Conservation (phyloP, 2,888 invertebrate genomes). For the Villa cingulata region DNA sequence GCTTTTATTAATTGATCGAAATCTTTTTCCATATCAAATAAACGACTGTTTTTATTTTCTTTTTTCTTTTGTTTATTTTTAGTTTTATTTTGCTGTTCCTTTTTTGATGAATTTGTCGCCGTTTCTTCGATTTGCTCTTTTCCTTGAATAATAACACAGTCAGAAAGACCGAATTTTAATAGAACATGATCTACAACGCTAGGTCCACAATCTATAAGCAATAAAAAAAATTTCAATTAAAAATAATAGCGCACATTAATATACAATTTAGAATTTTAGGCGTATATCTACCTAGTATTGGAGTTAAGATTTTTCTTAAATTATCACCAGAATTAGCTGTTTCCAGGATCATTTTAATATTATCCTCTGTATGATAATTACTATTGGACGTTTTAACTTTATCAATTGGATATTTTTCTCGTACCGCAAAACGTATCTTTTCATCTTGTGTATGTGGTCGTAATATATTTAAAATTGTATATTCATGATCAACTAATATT, state of each 20-base stretch:
- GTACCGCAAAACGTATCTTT: conserved; percentile 76
- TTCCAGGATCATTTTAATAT: conserved; percentile 44
- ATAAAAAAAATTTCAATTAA: conserved; percentile 11
- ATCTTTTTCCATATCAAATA: conserved; percentile 48
- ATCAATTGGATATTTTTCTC: conserved; percentile 78
- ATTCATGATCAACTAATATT: conserved; percentile 79
- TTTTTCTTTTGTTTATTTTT: conserved; percentile 5
- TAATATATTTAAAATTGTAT: conserved; percentile 83
- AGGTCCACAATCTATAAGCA: conserved; percentile 81
- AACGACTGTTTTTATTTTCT: conserved; percentile 11
- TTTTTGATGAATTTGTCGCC: neutral
- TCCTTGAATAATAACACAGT: conserved; percentile 39
- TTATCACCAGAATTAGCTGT: conserved; percentile 58
- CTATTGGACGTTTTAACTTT: conserved; percentile 52
- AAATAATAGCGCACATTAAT: neutral
- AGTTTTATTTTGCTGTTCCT: conserved; percentile 16
- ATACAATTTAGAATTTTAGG: no score
- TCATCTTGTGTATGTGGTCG: conserved; percentile 86
- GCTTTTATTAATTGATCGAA: conserved; percentile 49
- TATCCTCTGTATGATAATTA: conserved; percentile 40
- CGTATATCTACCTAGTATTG: conserved; percentile 48
- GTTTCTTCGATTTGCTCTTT: conserved; percentile 3
- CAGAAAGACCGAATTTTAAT: conserved; percentile 50
- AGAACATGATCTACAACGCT: conserved; percentile 86
- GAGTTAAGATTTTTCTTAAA: conserved; percentile 68